Conservation (phyloP, 2,113 vertebrate genomes). For the Balaeniceps rex region DNA sequence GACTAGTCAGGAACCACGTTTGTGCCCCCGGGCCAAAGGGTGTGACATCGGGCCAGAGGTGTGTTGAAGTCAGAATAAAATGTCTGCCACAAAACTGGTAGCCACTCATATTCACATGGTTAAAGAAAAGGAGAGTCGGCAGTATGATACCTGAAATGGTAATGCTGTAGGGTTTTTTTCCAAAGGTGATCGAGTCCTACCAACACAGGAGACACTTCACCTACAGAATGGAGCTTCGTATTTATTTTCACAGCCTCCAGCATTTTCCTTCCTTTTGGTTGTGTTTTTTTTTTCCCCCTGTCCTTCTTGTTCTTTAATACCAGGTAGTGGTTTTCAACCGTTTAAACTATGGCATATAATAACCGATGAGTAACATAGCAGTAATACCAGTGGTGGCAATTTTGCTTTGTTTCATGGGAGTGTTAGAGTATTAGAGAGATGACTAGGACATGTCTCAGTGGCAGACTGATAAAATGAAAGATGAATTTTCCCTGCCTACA, state of each 20-base stretch:
- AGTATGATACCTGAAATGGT: background rate
- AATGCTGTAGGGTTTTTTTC: background rate
- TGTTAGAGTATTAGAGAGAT: conserved; percentile 25
- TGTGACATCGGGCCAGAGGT: conserved; percentile 37
- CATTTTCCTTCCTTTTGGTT: conserved; percentile 42
- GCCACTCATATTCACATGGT: background rate
- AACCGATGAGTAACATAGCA: conserved; percentile 58
- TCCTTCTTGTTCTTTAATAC: conserved; percentile 30
- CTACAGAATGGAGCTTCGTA: background rate
- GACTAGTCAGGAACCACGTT: conserved; percentile 19
- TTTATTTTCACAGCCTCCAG: conserved; percentile 29
- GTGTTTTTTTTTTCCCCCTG: background rate
- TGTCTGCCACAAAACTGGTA: conserved; percentile 13
- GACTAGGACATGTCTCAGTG: conserved; percentile 36
- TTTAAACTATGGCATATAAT: conserved; percentile 35
- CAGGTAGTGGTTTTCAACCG: conserved; percentile 58
- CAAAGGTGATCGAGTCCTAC: background rate
- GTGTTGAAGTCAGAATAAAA: conserved; percentile 14
- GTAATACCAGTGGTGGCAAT: conserved; percentile 61
- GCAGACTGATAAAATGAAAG: conserved; percentile 1
- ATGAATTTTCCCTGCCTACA: conserved; percentile 30
- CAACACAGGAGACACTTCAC: background rate
- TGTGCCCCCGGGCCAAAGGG: conserved; percentile 32
- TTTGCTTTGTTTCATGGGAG: conserved; percentile 66
- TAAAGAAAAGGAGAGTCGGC: background rate